phyloP scores from a whole-genome alignment of 2,888 invertebrate species.

The Hypercompe scribonia region DNA sequence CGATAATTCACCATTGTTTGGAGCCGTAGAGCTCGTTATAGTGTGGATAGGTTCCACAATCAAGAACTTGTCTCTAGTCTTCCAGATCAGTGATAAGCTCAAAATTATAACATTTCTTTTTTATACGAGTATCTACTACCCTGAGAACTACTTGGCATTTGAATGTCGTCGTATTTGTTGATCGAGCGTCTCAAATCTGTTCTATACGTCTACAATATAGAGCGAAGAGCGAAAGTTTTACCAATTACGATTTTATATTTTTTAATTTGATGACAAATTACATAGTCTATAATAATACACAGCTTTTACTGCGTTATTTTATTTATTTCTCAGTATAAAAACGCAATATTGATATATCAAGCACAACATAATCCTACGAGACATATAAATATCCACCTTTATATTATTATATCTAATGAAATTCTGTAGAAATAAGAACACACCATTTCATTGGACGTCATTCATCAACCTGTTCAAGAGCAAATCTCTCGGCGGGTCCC shows the following conservation, averaged over 20 bases:
- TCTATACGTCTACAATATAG: no score
- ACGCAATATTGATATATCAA: not conserved
- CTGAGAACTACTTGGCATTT: no score
- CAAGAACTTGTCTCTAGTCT: not conserved
- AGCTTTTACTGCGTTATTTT: not conserved
- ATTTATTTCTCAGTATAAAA: not conserved
- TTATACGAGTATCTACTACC: no score
- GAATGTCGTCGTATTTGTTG: no score
- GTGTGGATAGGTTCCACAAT: not conserved
- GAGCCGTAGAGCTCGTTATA: not conserved
- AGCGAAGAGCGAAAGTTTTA: not conserved
- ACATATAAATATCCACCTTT: not conserved
- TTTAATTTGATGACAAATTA: not conserved
- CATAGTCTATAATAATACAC: no score
- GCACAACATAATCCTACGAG: not conserved
- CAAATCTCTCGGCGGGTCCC: slow-evolving; percentile 58
- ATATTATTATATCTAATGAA: not conserved
- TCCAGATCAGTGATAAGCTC: not conserved
- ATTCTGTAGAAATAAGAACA: slow-evolving; percentile 11
- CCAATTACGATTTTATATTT: not conserved
- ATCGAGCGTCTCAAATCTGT: no score
- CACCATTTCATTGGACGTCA: slow-evolving; percentile 47
- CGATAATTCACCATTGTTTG: not conserved
- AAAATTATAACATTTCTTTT: no score
- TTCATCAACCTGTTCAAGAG: slow-evolving; percentile 61